phyloP scores from a whole-genome alignment of 2,888 invertebrate genomes.

The Drosophila atripex region DNA sequence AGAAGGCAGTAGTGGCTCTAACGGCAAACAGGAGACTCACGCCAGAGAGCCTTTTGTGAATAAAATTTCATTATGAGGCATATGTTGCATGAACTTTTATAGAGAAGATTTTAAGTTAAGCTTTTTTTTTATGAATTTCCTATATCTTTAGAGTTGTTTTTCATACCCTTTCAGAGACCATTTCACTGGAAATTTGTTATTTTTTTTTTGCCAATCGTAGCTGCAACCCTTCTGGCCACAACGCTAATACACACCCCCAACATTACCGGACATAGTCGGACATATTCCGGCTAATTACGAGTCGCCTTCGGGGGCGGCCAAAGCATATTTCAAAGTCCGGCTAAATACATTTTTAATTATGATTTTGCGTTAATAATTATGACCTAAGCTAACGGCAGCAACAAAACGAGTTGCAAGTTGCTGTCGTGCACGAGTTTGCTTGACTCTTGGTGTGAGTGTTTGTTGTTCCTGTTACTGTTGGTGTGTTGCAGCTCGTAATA shows the following conservation, averaged over 20 bases:
- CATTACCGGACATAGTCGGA: slow-evolving; percentile 15
- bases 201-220: background rate
- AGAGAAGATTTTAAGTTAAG: background rate
- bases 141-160: no score
- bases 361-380: slow-evolving; percentile 77
- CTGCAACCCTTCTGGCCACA: slow-evolving; percentile 7
- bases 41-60: slow-evolving; percentile 1
- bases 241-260: slow-evolving; percentile 21
- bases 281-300: slow-evolving; percentile 32
- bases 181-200: background rate
- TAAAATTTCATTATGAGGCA: slow-evolving; percentile 8
- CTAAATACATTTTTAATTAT: slow-evolving; percentile 81
- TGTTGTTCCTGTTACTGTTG: slow-evolving; percentile 20
- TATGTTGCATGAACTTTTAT: background rate
- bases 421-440: slow-evolving; percentile 31
- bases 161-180: background rate
- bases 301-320: slow-evolving; percentile 26
- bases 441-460: slow-evolving; percentile 17
- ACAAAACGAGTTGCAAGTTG: slow-evolving; percentile 54
- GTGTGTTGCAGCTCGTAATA: slow-evolving; percentile 47
- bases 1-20: slow-evolving; percentile 32
- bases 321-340: slow-evolving; percentile 63
- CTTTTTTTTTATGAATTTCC: no score
- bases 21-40: slow-evolving; percentile 16
- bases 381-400: slow-evolving; percentile 62